phyloP scores from a whole-genome alignment of 2,888 invertebrate species.

The Trichacis sp. region DNA sequence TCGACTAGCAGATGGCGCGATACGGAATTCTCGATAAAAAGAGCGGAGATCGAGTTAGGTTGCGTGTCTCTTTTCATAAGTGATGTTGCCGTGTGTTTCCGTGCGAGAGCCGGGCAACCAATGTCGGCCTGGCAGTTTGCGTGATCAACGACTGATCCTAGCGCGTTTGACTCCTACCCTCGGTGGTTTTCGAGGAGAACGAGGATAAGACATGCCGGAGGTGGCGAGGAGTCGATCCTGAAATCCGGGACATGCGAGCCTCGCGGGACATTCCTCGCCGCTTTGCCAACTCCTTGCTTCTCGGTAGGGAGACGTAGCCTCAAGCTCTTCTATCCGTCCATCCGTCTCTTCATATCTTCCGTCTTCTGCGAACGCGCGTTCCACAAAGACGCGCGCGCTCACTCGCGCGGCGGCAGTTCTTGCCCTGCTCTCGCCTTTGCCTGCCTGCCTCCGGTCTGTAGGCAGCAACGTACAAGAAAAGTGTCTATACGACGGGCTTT shows the following conservation, averaged over 20 bases:
- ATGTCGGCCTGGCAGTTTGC: constrained; percentile 51
- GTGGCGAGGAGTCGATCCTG: constrained; percentile 48
- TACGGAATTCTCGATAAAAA: neutral
- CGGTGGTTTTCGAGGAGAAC: constrained; percentile 52
- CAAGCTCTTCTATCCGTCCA: constrained; percentile 45
- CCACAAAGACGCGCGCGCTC: constrained; percentile 31
- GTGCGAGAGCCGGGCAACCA: constrained; percentile 45
- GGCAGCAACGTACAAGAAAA: constrained; percentile 41
- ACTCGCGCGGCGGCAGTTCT: constrained; percentile 14
- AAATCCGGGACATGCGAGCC: constrained; percentile 68
- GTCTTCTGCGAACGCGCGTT: constrained; percentile 40
- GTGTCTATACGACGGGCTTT: constrained; percentile 40
- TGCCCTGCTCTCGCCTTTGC: neutral
- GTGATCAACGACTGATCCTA: constrained; percentile 58
- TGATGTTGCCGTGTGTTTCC: constrained; percentile 47
- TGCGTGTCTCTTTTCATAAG: constrained; percentile 13
- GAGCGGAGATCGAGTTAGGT: constrained; percentile 5
- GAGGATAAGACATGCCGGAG: constrained; percentile 52
- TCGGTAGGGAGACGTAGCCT: constrained; percentile 50
- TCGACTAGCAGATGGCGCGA: neutral
- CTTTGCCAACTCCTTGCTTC: constrained; percentile 53
- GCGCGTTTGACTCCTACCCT: constrained; percentile 55
- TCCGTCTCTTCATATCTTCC: constrained; percentile 44
- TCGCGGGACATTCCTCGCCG: constrained; percentile 66
- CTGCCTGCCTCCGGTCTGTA: constrained; percentile 41